phyloP scores from a whole-genome alignment of 2,113 vertebrate genomes.

The Spheniscus mendiculus region DNA sequence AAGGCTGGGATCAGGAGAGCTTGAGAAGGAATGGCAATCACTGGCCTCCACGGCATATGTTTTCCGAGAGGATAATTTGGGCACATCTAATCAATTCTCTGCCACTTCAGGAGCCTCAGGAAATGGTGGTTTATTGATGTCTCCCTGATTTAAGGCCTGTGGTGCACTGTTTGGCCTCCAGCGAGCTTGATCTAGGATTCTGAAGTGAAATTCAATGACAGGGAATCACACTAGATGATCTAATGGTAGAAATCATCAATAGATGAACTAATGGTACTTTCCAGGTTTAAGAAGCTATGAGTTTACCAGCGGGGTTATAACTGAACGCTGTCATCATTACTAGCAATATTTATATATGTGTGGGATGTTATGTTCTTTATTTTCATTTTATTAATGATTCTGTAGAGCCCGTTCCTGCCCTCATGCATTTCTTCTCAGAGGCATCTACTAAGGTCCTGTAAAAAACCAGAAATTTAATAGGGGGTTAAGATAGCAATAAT shows the following conservation, averaged over 20 bases:
- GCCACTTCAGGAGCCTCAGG: neutral
- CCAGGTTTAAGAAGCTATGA: neutral
- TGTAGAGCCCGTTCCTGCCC: neutral
- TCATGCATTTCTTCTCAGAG: neutral
- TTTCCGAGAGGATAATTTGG: neutral
- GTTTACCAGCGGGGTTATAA: neutral
- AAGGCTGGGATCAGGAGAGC: neutral
- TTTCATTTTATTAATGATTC: neutral
- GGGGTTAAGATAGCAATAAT: neutral
- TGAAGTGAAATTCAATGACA: neutral
- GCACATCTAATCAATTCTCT: neutral
- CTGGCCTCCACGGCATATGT: accelerated
- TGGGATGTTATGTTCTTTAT: neutral
- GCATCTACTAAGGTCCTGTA: neutral
- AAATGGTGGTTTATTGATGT: neutral
- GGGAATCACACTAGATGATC: neutral
- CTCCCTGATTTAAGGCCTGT: neutral
- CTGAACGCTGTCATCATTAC: neutral
- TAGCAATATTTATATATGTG: neutral
- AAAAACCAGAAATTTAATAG: neutral
- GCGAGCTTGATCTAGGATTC: neutral
- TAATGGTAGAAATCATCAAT: neutral
- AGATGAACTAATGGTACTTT: neutral
- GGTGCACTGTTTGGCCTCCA: neutral
- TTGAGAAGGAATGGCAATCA: neutral